Conservation (phyloP, 2,797 vertebrate species). For the Coregonus suidteri region DNA sequence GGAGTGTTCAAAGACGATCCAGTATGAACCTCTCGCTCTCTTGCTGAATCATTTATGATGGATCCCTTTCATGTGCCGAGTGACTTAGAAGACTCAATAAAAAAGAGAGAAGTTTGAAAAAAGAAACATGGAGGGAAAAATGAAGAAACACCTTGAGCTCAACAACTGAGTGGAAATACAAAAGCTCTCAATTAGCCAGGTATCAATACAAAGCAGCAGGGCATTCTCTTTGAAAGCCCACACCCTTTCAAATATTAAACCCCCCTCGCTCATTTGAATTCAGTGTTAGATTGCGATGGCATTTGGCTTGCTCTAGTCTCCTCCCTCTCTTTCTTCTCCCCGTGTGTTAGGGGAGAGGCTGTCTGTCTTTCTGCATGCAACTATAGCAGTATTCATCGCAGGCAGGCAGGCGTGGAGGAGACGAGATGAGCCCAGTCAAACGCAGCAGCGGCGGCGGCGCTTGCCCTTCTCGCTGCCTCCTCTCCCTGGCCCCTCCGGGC, state of each 20-base stretch:
- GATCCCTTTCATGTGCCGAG: conserved; percentile 57
- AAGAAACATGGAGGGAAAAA: conserved; percentile 2
- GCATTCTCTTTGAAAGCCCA: conserved; percentile 38
- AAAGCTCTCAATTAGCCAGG: conserved; percentile 20
- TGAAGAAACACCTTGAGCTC: conserved; percentile 23
- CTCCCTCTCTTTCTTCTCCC: background rate
- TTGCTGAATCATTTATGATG: conserved; percentile 55
- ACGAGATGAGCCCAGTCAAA: conserved; percentile 7
- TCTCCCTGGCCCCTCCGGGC: no score
- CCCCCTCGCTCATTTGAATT: background rate
- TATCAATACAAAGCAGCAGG: conserved; percentile 19
- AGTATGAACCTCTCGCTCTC: conserved; percentile 41
- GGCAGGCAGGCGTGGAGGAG: background rate
- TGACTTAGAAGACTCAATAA: conserved; percentile 7
- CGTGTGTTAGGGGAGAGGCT: background rate
- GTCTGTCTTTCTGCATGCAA: background rate
- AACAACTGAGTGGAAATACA: conserved; percentile 27
- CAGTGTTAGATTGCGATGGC: background rate
- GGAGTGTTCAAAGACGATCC: conserved; percentile 41
- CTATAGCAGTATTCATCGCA: background rate
- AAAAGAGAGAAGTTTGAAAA: background rate
- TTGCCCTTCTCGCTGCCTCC: conserved; percentile 41
- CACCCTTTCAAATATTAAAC: conserved; percentile 35
- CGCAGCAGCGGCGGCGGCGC: conserved; percentile 6
- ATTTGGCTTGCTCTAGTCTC: background rate